A percentile compares a stretch with the other conserved stretches of the same genome.
Conservation (phyloP, 2,797 vertebrate species). For the Chiloscyllium punctatum region DNA sequence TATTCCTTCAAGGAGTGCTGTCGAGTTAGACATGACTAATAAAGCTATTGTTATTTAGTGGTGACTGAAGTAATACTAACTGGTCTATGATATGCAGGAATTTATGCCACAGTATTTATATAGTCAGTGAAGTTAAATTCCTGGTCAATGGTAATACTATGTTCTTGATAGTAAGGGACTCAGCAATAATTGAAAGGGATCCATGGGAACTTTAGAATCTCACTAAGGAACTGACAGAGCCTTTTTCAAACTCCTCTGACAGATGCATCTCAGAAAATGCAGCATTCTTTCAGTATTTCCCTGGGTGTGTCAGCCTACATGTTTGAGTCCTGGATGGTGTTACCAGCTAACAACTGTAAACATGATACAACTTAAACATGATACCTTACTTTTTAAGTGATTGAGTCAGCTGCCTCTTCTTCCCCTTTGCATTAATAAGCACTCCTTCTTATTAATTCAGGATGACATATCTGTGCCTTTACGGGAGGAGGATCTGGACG, state of each 20-base stretch:
- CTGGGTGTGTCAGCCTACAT: neutral
- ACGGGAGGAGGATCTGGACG: conserved; percentile 79
- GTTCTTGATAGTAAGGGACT: neutral
- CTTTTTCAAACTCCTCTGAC: neutral
- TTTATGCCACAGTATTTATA: neutral
- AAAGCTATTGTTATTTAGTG: too few relatives aligned
- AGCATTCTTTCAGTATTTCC: neutral
- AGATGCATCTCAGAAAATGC: neutral
- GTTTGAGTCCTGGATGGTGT: neutral
- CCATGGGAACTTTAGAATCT: neutral
- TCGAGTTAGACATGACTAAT: neutral
- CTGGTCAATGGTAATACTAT: neutral
- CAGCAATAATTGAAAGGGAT: neutral
- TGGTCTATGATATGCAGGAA: too few relatives aligned
- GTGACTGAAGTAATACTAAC: too few relatives aligned
- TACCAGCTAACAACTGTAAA: neutral
- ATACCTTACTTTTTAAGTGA: too few relatives aligned
- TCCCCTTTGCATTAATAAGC: conserved; percentile 32
- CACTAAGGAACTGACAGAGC: neutral
- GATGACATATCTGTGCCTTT: conserved; percentile 77
- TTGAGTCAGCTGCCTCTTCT: too few relatives aligned
- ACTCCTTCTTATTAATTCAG: conserved; percentile 53
- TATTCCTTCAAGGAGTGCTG: neutral
- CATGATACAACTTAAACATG: too few relatives aligned
- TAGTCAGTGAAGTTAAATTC: neutral